A percentile compares a stretch with the other conserved stretches of the same genome.
Evolutionary conservation across 2,797 vertebrate species (phyloP).

Genomic region (Rhinophrynus dorsalis): DNA sequence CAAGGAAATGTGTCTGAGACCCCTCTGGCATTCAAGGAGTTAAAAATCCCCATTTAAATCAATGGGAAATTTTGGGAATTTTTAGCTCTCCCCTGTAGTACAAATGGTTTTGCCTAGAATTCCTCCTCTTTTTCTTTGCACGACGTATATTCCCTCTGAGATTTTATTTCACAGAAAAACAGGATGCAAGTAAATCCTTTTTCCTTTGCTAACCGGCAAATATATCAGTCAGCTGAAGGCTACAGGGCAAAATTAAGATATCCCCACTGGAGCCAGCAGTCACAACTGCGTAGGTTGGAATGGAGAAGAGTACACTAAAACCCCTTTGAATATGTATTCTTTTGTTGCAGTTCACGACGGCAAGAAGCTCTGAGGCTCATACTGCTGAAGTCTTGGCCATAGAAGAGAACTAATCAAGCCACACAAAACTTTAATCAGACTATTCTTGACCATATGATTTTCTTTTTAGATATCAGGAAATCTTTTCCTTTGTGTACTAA

Average conservation of each 20-base stretch:
- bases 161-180: background rate
- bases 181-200: background rate
- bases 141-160: too few species aligned
- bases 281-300: slow-evolving; percentile 35
- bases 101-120: too few species aligned
- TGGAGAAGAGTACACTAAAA: slow-evolving; percentile 22
- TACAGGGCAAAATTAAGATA: slow-evolving; percentile 31
- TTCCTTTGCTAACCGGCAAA: background rate
- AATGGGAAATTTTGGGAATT: too few species aligned
- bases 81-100: too few species aligned
- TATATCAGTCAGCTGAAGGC: background rate
- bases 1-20: too few species aligned
- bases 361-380: background rate
- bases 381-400: slow-evolving; percentile 7
- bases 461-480: slow-evolving; percentile 23
- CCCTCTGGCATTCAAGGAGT: too few species aligned
- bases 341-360: background rate
- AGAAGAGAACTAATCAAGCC: background rate
- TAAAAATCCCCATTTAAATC: too few species aligned
- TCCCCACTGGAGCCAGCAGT: slow-evolving; percentile 31
- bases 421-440: slow-evolving; percentile 21
- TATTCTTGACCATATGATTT: slow-evolving; percentile 1
- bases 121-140: too few species aligned
- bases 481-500: background rate
- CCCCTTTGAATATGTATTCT: slow-evolving; percentile 40